phyloP scores from a whole-genome alignment of 2,888 invertebrate genomes.

The Mesochorus sp. region DNA sequence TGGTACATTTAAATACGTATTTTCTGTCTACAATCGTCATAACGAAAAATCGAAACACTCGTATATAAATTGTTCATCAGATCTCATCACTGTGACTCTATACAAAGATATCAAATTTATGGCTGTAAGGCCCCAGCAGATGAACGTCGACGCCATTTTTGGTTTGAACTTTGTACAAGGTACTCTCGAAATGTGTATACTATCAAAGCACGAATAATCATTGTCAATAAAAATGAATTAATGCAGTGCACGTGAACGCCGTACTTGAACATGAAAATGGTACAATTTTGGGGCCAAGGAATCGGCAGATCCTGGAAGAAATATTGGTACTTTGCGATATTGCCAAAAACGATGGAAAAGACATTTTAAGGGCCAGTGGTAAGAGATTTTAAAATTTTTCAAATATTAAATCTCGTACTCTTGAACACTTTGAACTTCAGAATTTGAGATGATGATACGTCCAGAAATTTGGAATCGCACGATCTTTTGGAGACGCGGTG shows the following conservation, averaged over 20 bases:
- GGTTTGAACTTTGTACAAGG: conserved; percentile 80
- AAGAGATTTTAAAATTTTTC: conserved; percentile 16
- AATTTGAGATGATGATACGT: conserved; percentile 60
- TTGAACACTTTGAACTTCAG: conserved; percentile 30
- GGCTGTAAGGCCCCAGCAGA: conserved; percentile 71
- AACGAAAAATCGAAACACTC: too few relatives aligned
- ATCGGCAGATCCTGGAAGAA: conserved; percentile 30
- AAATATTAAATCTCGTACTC: background rate
- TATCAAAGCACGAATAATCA: background rate
- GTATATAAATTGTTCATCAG: background rate
- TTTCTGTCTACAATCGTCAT: background rate
- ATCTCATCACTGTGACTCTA: conserved; percentile 60
- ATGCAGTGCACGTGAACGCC: conserved; percentile 41
- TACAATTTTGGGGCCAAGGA: background rate
- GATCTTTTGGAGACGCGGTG: conserved; percentile 66
- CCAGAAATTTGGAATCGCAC: conserved; percentile 71
- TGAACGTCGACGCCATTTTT: conserved; percentile 79
- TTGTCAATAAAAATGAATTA: background rate
- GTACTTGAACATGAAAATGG: conserved; percentile 45
- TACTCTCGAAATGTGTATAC: conserved; percentile 63
- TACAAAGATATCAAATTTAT: conserved; percentile 75
- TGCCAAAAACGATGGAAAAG: conserved; percentile 25
- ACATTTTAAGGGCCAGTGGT: conserved; percentile 38
- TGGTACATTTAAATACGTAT: too few relatives aligned
- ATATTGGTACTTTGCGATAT: conserved; percentile 56